Evolutionary conservation across 2,113 vertebrate genomes (phyloP).

Genomic region (Progne subis): DNA sequence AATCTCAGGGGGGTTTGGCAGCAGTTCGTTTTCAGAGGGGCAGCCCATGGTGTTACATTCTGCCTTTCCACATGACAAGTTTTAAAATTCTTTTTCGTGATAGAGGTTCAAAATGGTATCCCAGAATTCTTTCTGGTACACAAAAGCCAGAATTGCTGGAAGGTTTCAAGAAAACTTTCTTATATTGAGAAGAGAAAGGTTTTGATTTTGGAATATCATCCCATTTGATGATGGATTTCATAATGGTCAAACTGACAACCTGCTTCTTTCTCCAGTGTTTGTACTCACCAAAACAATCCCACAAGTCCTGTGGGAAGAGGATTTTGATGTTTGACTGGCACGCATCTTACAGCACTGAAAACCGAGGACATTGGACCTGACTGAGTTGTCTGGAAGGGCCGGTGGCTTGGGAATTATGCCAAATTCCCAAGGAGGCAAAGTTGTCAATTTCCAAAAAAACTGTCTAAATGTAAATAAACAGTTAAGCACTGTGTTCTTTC

Average conservation of each 20-base stretch:
- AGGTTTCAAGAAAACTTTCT: neutral
- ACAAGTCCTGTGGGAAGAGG: neutral
- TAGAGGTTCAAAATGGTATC: neutral
- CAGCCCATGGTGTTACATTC: neutral
- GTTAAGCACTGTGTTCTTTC: neutral
- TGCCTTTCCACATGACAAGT: neutral
- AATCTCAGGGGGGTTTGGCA: neutral
- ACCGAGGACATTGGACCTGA: neutral
- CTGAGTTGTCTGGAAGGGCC: neutral
- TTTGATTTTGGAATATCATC: neutral
- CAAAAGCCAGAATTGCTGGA: neutral
- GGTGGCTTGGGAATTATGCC: neutral
- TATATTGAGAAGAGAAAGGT: neutral
- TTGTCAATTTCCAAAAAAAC: neutral
- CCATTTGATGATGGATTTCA: neutral
- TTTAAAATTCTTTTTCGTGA: neutral
- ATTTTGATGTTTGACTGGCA: neutral
- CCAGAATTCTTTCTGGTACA: neutral
- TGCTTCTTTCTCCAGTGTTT: neutral
- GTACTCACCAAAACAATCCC: neutral
- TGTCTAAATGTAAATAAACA: neutral
- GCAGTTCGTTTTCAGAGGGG: neutral
- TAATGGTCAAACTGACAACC: neutral
- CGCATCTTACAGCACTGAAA: neutral
- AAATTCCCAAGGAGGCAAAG: neutral